Evolutionary conservation across 2,113 vertebrate species (phyloP).

Genomic region (Anthoscopus minutus): DNA sequence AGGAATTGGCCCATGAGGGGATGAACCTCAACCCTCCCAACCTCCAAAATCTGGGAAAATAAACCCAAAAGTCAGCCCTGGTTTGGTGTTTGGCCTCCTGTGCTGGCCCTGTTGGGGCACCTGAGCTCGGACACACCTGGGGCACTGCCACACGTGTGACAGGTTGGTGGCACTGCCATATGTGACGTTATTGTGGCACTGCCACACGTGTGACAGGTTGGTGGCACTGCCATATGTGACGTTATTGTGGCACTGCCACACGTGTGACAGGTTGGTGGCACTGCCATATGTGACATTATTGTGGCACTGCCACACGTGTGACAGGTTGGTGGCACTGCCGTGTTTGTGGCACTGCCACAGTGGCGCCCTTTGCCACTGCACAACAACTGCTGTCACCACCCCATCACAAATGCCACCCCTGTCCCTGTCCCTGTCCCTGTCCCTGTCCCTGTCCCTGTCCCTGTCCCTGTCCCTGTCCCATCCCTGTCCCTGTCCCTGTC

Average conservation of each 20-base stretch:
- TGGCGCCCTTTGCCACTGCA: neutral
- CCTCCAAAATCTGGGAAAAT: neutral
- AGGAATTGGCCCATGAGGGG: neutral
- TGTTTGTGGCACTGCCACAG: neutral
- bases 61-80: neutral
- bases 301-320: too few relatives aligned
- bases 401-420: neutral
- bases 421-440: neutral
- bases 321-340: too few relatives aligned
- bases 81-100: too few relatives aligned
- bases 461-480: neutral
- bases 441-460: neutral
- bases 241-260: neutral
- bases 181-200: fast-evolving
- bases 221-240: neutral
- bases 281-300: fast-evolving
- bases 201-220: neutral
- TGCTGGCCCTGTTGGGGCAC: too few relatives aligned
- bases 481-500: neutral
- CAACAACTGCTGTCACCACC: neutral
- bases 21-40: neutral
- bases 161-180: neutral
- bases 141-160: neutral
- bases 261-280: neutral
- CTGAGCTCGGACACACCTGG: too few relatives aligned